Conservation (phyloP, 2,888 invertebrate species). For the Polydrusus cervinus region DNA sequence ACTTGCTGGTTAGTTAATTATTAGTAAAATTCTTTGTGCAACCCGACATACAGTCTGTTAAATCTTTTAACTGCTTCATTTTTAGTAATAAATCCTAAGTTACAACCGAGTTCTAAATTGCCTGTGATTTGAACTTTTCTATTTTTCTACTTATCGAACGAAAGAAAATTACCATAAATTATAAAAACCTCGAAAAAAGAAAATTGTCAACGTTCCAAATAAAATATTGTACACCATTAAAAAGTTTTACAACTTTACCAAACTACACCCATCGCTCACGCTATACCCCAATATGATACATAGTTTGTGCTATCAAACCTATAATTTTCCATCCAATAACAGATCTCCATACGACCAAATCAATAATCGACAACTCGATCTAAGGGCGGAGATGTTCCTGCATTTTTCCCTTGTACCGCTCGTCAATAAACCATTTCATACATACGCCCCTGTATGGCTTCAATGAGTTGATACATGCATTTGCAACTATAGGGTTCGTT, state of each 20-base stretch:
- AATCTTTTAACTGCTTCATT: no score
- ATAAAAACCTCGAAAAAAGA: background rate
- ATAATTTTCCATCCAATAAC: conserved; percentile 43
- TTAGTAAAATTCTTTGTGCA: no score
- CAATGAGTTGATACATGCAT: background rate
- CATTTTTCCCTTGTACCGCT: conserved; percentile 27
- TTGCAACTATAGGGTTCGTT: background rate
- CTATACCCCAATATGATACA: conserved; percentile 29
- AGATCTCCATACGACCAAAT: conserved; percentile 32
- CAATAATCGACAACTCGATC: conserved; percentile 38
- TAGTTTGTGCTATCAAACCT: conserved; percentile 25
- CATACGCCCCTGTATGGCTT: conserved; percentile 35
- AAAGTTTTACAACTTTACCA: background rate
- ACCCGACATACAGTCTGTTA: no score
- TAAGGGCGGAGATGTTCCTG: conserved; percentile 41
- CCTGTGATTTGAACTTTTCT: background rate
- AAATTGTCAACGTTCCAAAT: background rate
- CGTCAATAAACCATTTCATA: conserved; percentile 33
- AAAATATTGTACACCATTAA: background rate
- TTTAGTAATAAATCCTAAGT: no score
- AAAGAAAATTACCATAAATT: background rate
- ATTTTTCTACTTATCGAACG: background rate
- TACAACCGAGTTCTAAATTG: background rate
- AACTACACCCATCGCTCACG: conserved; percentile 29
- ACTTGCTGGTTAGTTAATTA: no score